A percentile compares a stretch with the other conserved stretches of the same genome.
phyloP scores from a whole-genome alignment of 2,797 vertebrate genomes.

The Erethizon dorsatum region DNA sequence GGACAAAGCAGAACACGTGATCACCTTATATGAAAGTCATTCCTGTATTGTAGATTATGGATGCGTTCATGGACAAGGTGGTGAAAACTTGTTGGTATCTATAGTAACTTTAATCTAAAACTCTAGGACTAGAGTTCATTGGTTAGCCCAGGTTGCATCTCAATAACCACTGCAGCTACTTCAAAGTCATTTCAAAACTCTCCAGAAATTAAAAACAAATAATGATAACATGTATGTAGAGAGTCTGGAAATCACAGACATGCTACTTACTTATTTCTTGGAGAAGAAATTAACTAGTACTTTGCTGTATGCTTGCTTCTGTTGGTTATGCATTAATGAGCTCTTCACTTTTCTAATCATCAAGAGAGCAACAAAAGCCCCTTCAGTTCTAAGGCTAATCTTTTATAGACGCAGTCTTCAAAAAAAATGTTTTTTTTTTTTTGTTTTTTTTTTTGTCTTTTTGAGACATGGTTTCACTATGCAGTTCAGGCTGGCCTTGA shows the following conservation, averaged over 20 bases:
- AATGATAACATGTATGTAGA: not conserved
- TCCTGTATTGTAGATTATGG: not conserved
- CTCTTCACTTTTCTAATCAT: not conserved
- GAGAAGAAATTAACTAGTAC: not conserved
- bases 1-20: not conserved
- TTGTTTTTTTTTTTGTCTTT: not conserved
- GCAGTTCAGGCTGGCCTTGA: not conserved
- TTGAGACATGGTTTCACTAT: not conserved
- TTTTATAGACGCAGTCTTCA: not conserved
- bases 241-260: not conserved
- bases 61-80: not conserved
- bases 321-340: not conserved
- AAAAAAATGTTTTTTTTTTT: not conserved
- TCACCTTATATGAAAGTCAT: not conserved
- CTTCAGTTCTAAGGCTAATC: not conserved
- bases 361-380: not conserved
- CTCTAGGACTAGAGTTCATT: not conserved
- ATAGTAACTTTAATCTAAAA: not conserved
- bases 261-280: not conserved
- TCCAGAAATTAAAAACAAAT: slow-evolving; percentile 51
- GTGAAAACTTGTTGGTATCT: not conserved
- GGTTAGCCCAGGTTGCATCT: not conserved
- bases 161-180: not conserved
- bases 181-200: not conserved
- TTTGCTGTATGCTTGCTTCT: not conserved